Conservation (phyloP, 2,797 vertebrate species). For the Distichodus sexfasciatus region DNA sequence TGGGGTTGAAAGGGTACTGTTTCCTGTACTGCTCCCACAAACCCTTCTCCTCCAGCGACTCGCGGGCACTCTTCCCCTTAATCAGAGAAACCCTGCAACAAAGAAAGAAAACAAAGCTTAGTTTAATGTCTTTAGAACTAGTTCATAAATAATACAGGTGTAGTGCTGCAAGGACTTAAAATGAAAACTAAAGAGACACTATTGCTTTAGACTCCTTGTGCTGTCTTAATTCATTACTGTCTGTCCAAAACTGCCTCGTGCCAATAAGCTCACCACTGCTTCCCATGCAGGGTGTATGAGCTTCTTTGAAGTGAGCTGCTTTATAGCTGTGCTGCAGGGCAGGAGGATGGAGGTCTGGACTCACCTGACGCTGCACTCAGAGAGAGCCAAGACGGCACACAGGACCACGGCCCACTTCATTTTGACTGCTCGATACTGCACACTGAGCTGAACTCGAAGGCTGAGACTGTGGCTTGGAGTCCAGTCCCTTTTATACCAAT, state of each 20-base stretch:
- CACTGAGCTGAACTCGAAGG: conserved; percentile 9
- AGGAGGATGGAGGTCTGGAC: neutral
- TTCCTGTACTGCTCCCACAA: conserved; percentile 65
- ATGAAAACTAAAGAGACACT: too few relatives aligned
- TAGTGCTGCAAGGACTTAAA: neutral
- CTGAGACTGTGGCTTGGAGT: neutral
- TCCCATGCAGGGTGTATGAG: too few relatives aligned
- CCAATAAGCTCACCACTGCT: neutral
- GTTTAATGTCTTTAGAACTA: neutral
- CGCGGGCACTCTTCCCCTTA: conserved; percentile 72
- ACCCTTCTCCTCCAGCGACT: conserved; percentile 66
- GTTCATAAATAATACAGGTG: neutral
- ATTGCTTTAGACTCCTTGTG: too few relatives aligned
- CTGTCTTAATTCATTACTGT: too few relatives aligned
- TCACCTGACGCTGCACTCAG: conserved; percentile 58
- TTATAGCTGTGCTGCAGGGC: neutral
- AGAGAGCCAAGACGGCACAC: conserved; percentile 59
- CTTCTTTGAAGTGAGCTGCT: neutral
- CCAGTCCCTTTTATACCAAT: conserved; percentile 14
- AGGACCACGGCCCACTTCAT: conserved; percentile 60
- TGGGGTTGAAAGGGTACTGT: conserved; percentile 39
- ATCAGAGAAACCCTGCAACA: conserved; percentile 69
- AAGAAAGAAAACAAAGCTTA: neutral
- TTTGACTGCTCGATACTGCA: conserved; percentile 17
- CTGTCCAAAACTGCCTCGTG: too few relatives aligned